phyloP scores from a whole-genome alignment of 2,797 vertebrate genomes.

The Gymnocypris eckloni region DNA sequence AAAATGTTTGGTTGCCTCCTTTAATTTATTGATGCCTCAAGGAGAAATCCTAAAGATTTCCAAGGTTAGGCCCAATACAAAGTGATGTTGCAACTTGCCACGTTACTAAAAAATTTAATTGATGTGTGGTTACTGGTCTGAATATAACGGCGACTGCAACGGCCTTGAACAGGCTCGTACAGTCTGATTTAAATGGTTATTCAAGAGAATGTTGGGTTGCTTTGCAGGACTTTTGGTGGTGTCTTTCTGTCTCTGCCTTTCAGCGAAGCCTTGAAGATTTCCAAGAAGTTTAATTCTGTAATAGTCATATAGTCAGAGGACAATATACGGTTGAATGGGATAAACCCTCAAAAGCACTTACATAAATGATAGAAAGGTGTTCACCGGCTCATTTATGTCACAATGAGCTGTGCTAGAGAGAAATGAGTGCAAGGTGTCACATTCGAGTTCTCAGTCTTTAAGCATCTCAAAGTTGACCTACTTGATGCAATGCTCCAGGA shows the following conservation, averaged over 20 bases:
- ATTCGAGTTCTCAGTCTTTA: constrained; percentile 47
- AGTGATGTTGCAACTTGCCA: not conserved
- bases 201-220: not conserved
- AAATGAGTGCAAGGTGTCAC: constrained; percentile 49
- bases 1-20: not conserved
- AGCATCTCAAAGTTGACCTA: constrained; percentile 50
- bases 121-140: constrained; percentile 14
- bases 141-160: not conserved
- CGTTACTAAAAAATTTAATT: not conserved
- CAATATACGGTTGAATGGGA: constrained; percentile 39
- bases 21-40: not conserved
- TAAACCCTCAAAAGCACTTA: constrained; percentile 50
- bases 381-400: constrained; percentile 54
- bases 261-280: constrained; percentile 7
- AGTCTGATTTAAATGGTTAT: constrained; percentile 8
- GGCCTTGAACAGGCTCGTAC: not conserved
- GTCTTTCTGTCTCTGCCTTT: not conserved
- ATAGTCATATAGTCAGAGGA: constrained; percentile 45
- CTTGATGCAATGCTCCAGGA: constrained; percentile 34
- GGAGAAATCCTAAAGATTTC: not conserved
- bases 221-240: not conserved
- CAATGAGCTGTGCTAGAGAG: constrained; percentile 36
- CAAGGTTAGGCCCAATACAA: not conserved
- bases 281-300: constrained; percentile 16
- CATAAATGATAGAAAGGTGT: constrained; percentile 52